phyloP scores from a whole-genome alignment of 2,113 vertebrate species.

The Nicator chloris region DNA sequence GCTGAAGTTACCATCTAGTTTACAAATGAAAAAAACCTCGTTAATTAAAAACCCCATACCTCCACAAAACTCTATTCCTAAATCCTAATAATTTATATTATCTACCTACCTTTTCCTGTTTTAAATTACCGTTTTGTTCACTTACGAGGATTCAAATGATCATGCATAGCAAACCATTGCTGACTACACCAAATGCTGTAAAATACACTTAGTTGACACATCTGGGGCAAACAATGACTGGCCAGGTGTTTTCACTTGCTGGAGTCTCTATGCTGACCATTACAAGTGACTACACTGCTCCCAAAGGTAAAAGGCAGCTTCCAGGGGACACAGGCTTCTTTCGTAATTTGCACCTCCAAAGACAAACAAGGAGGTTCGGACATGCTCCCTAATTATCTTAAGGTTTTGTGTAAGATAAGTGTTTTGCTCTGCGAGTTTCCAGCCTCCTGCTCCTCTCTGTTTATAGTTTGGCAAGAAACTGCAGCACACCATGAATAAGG shows the following conservation, averaged over 20 bases:
- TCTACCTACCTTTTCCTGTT: neutral
- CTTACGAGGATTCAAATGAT: neutral
- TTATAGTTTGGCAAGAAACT: neutral
- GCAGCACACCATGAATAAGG: neutral
- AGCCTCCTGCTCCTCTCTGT: neutral
- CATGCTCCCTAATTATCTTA: neutral
- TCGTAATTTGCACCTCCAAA: neutral
- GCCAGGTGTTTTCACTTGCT: neutral
- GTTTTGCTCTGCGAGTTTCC: neutral
- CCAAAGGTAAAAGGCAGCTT: neutral
- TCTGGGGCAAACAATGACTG: neutral
- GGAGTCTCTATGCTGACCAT: neutral
- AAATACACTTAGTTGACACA: neutral
- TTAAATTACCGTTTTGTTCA: neutral
- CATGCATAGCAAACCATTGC: neutral
- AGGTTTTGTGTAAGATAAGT: neutral
- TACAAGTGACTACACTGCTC: neutral
- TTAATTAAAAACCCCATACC: neutral
- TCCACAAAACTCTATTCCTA: neutral
- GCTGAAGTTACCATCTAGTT: neutral
- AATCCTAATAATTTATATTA: neutral
- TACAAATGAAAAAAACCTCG: neutral
- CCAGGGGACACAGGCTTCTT: neutral
- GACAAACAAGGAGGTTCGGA: neutral
- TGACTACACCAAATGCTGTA: neutral